Evolutionary conservation across 2,888 invertebrate species (phyloP), one percentile per base, ranked within the genome.

Genomic region (Stenodera caucasica): DNA sequence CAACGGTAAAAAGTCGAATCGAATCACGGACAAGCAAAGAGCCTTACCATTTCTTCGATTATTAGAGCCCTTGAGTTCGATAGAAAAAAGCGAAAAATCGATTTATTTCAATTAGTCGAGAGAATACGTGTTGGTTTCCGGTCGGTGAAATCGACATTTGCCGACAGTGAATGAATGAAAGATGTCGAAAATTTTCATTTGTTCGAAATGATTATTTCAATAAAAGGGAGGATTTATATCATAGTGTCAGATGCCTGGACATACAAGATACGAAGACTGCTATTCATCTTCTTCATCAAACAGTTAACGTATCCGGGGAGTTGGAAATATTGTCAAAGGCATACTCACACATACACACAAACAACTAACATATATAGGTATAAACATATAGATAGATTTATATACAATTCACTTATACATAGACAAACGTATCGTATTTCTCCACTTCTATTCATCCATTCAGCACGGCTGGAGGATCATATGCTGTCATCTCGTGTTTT

Each of bases 281-380:
- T 52, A 52, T 52, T 52, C 52, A 52, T 52, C 52, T 52, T 52
- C 52, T 52, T 52, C 52, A 52, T 52, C 52, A 52, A 52, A 52
- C 30, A 15, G 14, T 12, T 26, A 32, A 15, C 52, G 32, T 29
- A 33, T 33, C 33, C 15, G 18, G 14, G 8, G 40, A 29, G n/a
- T 29, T 15, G 29, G 52, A 32, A 33, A 52, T 52, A 52, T 52
- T 52, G 52, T 52, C 52, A 52, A 52, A 52, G 52, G 32, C 26
- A 7, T 12, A 1, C 40, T 21, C 18, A 40, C 40, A 40, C 40
- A 40, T 40, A 3, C 9, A 40, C 40, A 40, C 18, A 40, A 18
- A 40, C 18, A 40, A 18, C 18, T 4, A 26, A 26, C 5, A 26
- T 26, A 26, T 4, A 2, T 26, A 40, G 18, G 11, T 11, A 21